phyloP scores from a whole-genome alignment of 1,140 invertebrate genomes.

The Monochamus saltuarius region DNA sequence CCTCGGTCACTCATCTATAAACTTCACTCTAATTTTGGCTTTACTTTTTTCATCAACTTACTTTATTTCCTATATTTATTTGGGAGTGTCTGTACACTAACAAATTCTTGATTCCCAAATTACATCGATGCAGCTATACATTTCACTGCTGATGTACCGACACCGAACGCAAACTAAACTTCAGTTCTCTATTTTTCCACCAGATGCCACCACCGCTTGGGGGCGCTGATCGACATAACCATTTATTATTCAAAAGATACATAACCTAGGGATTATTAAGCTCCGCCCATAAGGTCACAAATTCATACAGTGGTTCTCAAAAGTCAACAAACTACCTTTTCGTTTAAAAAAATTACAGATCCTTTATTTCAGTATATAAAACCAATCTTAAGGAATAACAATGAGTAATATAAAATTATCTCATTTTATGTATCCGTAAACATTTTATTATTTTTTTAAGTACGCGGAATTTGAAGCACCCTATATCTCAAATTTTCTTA shows the following conservation, averaged over 20 bases:
- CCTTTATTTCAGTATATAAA: too few species aligned
- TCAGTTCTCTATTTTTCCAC: constrained; percentile 1
- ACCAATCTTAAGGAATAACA: too few species aligned
- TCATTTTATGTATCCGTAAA: too few species aligned
- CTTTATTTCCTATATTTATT: constrained; percentile 13
- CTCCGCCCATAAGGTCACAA: constrained; percentile 22
- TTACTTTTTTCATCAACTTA: constrained; percentile 2
- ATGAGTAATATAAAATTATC: too few species aligned
- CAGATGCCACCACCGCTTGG: constrained; percentile 6
- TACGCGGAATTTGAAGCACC: background rate
- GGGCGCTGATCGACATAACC: too few species aligned
- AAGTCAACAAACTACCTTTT: background rate
- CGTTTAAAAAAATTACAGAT: background rate
- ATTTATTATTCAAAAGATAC: too few species aligned
- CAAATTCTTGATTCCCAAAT: constrained; percentile 15
- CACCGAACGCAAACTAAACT: constrained; percentile 13
- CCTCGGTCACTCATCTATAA: constrained; percentile 9
- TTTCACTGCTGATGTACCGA: constrained; percentile 20
- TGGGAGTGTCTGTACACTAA: constrained; percentile 19
- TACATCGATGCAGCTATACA: constrained; percentile 20
- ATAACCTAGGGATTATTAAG: constrained; percentile 1
- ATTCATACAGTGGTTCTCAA: background rate
- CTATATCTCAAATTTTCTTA: background rate
- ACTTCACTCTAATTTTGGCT: constrained; percentile 14
- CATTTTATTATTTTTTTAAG: too few species aligned